Base-by-base conservation (phyloP, 2,797 vertebrate species). In the Coracias cyanogaster region DNA sequence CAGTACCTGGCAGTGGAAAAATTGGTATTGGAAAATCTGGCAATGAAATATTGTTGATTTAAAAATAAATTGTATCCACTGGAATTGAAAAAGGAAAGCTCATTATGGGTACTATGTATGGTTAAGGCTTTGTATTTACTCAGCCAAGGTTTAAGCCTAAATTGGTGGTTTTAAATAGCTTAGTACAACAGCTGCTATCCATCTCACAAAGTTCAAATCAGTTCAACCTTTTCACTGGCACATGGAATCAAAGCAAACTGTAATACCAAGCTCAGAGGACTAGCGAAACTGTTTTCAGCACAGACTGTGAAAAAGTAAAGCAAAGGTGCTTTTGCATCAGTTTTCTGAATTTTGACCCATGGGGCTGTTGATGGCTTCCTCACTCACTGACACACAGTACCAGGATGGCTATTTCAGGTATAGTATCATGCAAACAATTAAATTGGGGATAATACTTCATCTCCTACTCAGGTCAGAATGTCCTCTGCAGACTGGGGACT, bases 91-190 rank as follows among this genome's bases (percentile, higher is more conserved):
- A 88, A 89, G 28, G 31, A 77, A 94, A 94, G 31, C 72, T 80
- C 15, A 64, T 94, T 82, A 88, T 1, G 26, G 61, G 26, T 58
- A 58, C 61, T 87, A 25, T 84, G 31, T 73, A 60, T 85, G 35
- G 60, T 80, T 82, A 85, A 62, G 29, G 41, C 79, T 97, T 93
- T 92, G 52, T 89, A 52, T 89, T 77, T 77, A 92, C 71, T 80
- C 57, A 89, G 64, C 39, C 48, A 67, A 46, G 14, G 65, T 94
- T 95, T 92, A 93, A 86, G 58, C 48, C 70, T 79, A 76, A 94
- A 94, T 79, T 84, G 46, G 73, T 90, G 65, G 65, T 67, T 86
- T 94, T 69, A 92, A 94, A 86, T 67, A 82, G 77, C 73, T 95
- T 93, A 86, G 57, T 81, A 46, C 54, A 87, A 66, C 72, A 93